Conservation (phyloP, 2,888 invertebrate species). For the Gandaritis pyraliata region DNA sequence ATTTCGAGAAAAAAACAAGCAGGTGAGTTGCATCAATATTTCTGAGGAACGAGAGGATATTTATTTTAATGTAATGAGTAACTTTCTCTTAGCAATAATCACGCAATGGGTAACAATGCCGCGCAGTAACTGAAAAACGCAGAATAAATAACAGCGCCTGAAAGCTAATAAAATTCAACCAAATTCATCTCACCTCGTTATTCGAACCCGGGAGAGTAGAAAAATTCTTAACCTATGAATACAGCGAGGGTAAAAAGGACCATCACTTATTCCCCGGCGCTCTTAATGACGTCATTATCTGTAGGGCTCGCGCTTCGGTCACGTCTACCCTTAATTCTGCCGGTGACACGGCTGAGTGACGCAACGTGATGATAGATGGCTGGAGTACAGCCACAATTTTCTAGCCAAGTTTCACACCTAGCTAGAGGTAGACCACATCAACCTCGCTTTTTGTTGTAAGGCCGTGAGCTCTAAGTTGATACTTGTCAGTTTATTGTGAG, state of each 20-base stretch:
- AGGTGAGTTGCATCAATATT: no score
- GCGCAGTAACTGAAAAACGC: no score
- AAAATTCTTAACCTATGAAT: slow-evolving; percentile 58
- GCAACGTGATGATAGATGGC: slow-evolving; percentile 63
- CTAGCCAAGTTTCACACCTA: slow-evolving; percentile 33
- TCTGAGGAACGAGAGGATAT: no score
- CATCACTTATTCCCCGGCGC: slow-evolving; percentile 68
- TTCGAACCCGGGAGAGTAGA: slow-evolving; percentile 35
- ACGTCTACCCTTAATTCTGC: slow-evolving; percentile 67
- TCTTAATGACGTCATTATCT: slow-evolving; percentile 80
- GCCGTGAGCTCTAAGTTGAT: no score
- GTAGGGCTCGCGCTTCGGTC: slow-evolving; percentile 58
- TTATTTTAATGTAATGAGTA: no score
- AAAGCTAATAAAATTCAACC: slow-evolving; percentile 6
- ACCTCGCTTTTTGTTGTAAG: background rate
- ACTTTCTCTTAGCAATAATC: no score
- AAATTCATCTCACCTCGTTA: slow-evolving; percentile 2
- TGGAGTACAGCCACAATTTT: slow-evolving; percentile 42
- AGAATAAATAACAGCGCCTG: no score
- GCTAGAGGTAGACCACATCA: background rate
- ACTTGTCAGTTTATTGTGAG: no score
- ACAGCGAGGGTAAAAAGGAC: slow-evolving; percentile 62
- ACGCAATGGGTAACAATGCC: no score
- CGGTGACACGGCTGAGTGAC: slow-evolving; percentile 58
- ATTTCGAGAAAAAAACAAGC: no score